Evolutionary conservation across 2,888 invertebrate genomes (phyloP).

Genomic region (Belgica antarctica): DNA sequence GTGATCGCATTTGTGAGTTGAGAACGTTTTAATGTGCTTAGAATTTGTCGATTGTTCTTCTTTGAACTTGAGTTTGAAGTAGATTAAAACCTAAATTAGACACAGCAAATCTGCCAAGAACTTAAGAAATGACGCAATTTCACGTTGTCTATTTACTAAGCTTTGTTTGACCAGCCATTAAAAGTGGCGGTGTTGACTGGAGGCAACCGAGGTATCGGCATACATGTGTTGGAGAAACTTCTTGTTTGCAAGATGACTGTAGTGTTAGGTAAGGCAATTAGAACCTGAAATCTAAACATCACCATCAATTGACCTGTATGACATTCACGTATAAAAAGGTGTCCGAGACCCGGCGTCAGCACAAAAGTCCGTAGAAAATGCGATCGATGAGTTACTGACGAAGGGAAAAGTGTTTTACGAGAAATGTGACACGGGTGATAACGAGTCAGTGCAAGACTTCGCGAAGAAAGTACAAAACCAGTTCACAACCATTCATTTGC

Average conservation of each 20-base stretch:
- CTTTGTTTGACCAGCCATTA: slow-evolving; percentile 63
- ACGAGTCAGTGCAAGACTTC: slow-evolving; percentile 74
- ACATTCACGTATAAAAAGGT: slow-evolving; percentile 65
- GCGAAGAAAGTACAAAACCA: slow-evolving; percentile 64
- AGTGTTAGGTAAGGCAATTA: slow-evolving; percentile 61
- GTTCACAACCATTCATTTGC: slow-evolving; percentile 65
- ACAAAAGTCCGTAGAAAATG: slow-evolving; percentile 56
- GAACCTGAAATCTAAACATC: neutral
- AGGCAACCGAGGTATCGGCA: slow-evolving; percentile 81
- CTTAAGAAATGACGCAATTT: neutral
- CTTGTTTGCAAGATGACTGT: slow-evolving; percentile 75
- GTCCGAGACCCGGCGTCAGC: slow-evolving; percentile 67
- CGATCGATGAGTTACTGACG: slow-evolving; percentile 50
- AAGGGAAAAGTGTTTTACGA: slow-evolving; percentile 66
- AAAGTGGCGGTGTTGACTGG: slow-evolving; percentile 81
- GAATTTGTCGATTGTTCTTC: neutral
- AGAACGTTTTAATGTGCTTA: no score
- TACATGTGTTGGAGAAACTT: slow-evolving; percentile 71
- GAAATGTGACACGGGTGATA: slow-evolving; percentile 71
- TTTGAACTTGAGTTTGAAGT: no score
- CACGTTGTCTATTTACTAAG: slow-evolving; percentile 52
- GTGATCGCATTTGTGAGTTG: neutral
- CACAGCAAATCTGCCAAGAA: neutral
- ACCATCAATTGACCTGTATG: slow-evolving; percentile 33
- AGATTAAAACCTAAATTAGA: no score